phyloP scores from a whole-genome alignment of 2,113 vertebrate species.

The Phaethon lepturus region DNA sequence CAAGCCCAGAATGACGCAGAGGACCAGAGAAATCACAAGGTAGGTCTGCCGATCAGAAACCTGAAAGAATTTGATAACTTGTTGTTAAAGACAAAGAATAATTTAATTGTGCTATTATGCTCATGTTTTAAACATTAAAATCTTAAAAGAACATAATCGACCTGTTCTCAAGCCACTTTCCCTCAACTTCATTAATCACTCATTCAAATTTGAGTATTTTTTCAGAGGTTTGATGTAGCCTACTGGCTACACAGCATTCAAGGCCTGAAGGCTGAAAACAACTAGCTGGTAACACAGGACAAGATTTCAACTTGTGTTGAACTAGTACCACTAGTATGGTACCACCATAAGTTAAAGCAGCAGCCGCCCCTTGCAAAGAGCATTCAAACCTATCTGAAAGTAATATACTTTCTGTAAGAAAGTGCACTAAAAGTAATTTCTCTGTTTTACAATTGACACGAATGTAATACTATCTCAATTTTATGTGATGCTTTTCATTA shows the following conservation, averaged over 20 bases:
- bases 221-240: not conserved
- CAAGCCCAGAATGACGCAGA: conserved; percentile 88
- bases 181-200: not conserved
- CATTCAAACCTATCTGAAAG: not conserved
- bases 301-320: not conserved
- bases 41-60: conserved; percentile 94
- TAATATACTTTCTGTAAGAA: not conserved
- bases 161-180: not conserved
- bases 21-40: conserved; percentile 88
- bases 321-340: too few relatives aligned
- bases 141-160: not conserved
- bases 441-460: not conserved
- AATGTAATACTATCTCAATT: not conserved
- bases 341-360: not conserved
- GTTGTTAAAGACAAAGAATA: not conserved
- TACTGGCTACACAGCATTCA: not conserved
- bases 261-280: not conserved
- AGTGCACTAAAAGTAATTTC: not conserved
- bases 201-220: not conserved
- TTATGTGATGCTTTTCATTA: not conserved
- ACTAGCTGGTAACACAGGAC: not conserved
- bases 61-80: conserved; percentile 43
- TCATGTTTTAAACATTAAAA: not conserved
- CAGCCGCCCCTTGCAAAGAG: not conserved
- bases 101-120: not conserved